Evolutionary conservation across 2,888 invertebrate species (phyloP), one percentile per base, ranked within the genome.

Genomic region (Leptopterna dolabrata): DNA sequence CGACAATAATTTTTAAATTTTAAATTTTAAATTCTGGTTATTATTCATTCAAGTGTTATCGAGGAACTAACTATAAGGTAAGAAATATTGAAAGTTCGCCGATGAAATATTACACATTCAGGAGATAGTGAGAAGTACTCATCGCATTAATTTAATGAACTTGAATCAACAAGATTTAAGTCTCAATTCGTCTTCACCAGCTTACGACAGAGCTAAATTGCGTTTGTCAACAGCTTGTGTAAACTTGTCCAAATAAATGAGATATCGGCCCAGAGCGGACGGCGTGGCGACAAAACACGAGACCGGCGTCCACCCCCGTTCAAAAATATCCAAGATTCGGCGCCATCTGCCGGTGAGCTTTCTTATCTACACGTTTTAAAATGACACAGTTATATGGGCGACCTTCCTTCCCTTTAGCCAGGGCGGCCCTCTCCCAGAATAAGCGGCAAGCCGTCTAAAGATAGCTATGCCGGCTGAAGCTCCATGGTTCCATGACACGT

Each of bases 281-380:
- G 73, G 73, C 73, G 73, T 73, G 73, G 73, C 73, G 73, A 73
- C 73, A 36, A 73, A 73, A 73, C 73, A 73, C 16, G 73, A 73
- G 73, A 73, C 73, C 73, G 19, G 16, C 78, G 41, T 27, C 78
- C 78, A 78, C 47, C 78, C 78, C 43, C 78, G 43, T 43, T 45
- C 78, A 45, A 27, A 78, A 78, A 78, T 78, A 78, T 45, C 78
- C 78, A 78, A 24, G 78, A 73, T 16, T 13, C 24, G 83, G 83
- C 83, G 83, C 83, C 83, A 70, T 83, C 83, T 83, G 83, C 27
- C 55, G 63, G 83, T 70, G 27, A 16, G 83, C 63, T 63, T 51
- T 63, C 83, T 63, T 43, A 78, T 78, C 43, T 78, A 83, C 83
- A 41, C 83, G 45, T 30, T 70, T 83, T 41, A 43, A 83, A 83